Percentiles rank a stretch among this genome's conserved stretches.
phyloP scores from a whole-genome alignment of 2,797 vertebrate species.

The Macropus fuliginosus region DNA sequence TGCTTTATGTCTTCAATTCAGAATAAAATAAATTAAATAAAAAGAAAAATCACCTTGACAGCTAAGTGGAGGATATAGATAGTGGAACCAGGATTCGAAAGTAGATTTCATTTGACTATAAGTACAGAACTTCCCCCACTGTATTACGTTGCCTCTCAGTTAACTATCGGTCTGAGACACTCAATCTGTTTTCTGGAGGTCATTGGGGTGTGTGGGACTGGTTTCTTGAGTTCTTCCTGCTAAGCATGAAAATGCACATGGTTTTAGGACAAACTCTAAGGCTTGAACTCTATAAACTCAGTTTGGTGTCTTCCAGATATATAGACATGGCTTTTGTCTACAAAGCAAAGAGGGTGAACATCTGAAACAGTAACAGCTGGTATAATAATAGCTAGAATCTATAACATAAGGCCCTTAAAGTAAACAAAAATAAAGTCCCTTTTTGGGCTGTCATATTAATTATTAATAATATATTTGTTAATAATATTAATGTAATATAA shows the following conservation, averaged over 20 bases:
- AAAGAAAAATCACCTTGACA: neutral
- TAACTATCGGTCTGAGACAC: neutral
- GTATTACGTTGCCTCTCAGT: neutral
- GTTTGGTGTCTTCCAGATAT: neutral
- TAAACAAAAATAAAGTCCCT: neutral
- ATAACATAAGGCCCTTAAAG: neutral
- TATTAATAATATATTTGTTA: neutral
- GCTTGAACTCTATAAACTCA: neutral
- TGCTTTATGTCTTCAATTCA: neutral
- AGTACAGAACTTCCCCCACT: neutral
- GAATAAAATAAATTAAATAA: neutral
- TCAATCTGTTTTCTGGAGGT: neutral
- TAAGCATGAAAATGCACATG: too few species aligned
- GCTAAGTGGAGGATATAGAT: neutral
- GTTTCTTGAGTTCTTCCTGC: neutral
- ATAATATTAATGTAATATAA: too few species aligned
- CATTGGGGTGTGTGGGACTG: neutral
- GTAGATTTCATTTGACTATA: neutral
- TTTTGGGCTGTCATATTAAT: neutral
- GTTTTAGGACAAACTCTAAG: neutral
- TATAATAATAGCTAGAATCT: neutral
- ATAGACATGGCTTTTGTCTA: constrained; percentile 2
- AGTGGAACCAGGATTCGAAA: neutral
- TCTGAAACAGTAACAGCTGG: neutral
- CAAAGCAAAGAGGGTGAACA: constrained; percentile 13